Conservation (phyloP, 2,888 invertebrate species). For the Pemphredon lugubris region DNA sequence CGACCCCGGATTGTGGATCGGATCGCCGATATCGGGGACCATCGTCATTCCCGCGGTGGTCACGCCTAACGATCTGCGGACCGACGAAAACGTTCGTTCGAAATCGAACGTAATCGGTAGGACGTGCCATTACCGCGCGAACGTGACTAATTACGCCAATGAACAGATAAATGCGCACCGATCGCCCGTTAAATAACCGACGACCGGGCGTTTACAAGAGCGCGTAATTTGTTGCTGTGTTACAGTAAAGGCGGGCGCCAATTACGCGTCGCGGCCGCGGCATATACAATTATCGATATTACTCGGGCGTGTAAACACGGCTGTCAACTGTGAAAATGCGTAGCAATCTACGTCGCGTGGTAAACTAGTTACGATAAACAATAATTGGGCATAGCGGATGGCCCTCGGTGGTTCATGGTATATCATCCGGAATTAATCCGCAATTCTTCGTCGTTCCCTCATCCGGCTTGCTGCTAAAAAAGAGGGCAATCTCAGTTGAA, state of each 20-base stretch:
- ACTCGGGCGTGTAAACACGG: conserved; percentile 11
- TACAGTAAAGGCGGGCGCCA: conserved; percentile 35
- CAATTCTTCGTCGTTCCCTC: neutral
- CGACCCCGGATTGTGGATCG: too few species aligned
- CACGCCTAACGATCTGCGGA: too few species aligned
- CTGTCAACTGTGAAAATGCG: conserved; percentile 16
- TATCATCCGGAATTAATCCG: conserved; percentile 8
- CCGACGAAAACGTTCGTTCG: too few species aligned
- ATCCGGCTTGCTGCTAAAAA: neutral
- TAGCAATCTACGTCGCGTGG: conserved; percentile 17
- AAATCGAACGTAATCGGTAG: too few species aligned
- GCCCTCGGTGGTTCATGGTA: neutral
- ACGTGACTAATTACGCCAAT: conserved; percentile 42
- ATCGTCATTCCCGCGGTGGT: too few species aligned
- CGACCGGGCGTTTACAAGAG: conserved; percentile 28
- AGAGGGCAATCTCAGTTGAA: neutral
- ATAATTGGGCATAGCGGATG: neutral
- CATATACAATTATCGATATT: conserved; percentile 20
- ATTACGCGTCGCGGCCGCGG: conserved; percentile 18
- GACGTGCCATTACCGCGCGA: too few species aligned
- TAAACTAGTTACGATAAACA: conserved; percentile 13
- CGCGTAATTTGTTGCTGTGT: conserved; percentile 52
- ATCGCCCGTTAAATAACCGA: conserved; percentile 45
- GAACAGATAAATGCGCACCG: conserved; percentile 41
- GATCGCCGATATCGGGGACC: too few species aligned